Base-by-base conservation (phyloP, 2,888 invertebrate genomes). In the Melipona bicolor region DNA sequence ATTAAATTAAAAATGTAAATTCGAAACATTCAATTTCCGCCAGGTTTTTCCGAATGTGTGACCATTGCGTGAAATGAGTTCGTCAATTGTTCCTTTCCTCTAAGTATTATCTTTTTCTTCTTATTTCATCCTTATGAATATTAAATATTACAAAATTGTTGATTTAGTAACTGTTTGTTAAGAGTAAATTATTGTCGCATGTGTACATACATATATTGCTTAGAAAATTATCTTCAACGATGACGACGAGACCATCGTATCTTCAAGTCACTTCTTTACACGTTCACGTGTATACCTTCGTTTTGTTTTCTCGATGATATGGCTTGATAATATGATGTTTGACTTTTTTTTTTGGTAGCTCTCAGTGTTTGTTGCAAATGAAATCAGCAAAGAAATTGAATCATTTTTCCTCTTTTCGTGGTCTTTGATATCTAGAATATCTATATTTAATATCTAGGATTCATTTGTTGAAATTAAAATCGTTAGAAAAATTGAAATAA, bases 111-210 rank as follows among this genome's bases (percentile, higher is more conserved):
- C 9, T 36, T 43, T 19, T 27, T 36, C 52, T 52, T 9, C 24
- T 54, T 17, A 2, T 52, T 27, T 62, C 27, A 0, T 64, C 21
- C 21, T 32, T 64, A 64, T 32, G 21, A 21, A 36, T 54, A 54
- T 64, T 32, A 64, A 1, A 3, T 36, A n/a, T 65, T 36, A 69
- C 54, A 65, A 64, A 65, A 50, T 32, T 27, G 43, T 49, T 43
- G 59, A 43, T 64, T 56, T 81, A 80, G 72, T 80, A 69, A 81
- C 52, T 27, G 56, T 65, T 59, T 32, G 36, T 77, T 77, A 81
- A 64, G 68, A 77, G 70, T 77, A 83, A 81, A 83, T 83, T 83
- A 83, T 83, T 83, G 83, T 83, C 83, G 62, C 75, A n/a, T 49
- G 76, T 75, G 59, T 49, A 19, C 61, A n/a, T 67, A 52, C 61